Evolutionary conservation across 2,113 vertebrate species (phyloP).

Genomic region (Alethe diademata): DNA sequence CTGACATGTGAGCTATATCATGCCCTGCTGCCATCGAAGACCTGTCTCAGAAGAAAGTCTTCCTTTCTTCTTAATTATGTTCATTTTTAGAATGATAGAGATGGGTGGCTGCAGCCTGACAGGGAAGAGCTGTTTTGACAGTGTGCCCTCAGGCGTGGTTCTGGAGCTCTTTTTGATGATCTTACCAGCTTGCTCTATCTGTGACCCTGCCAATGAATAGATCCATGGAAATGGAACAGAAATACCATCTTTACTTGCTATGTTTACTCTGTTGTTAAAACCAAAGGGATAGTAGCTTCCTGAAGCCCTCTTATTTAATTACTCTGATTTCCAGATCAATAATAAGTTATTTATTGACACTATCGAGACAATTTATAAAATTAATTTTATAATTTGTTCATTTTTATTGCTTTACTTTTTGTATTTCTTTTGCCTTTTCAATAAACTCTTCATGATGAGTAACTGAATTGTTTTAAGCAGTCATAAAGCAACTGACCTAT

Average conservation of each 20-base stretch:
- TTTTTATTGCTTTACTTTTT: background rate
- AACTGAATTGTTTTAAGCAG: background rate
- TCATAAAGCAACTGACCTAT: background rate
- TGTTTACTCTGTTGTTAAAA: background rate
- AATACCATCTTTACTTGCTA: background rate
- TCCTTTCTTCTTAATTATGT: slow-evolving; percentile 36
- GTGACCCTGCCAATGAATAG: background rate
- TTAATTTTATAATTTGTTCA: background rate
- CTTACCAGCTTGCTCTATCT: background rate
- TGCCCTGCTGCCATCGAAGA: background rate
- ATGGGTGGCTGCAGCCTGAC: background rate
- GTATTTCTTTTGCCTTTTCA: background rate
- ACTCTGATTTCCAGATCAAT: background rate
- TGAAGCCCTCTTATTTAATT: background rate
- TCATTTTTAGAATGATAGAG: slow-evolving; percentile 11
- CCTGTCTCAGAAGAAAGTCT: background rate
- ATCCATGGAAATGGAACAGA: background rate
- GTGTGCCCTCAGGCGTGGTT: background rate
- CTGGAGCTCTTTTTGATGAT: background rate
- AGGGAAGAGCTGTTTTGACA: background rate
- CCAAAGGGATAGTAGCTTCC: background rate
- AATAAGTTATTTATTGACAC: background rate
- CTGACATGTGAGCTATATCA: background rate
- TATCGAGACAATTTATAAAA: background rate
- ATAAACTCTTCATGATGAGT: background rate